Conservation (phyloP, 2,113 vertebrate species). For the Burhinus oedicnemus region DNA sequence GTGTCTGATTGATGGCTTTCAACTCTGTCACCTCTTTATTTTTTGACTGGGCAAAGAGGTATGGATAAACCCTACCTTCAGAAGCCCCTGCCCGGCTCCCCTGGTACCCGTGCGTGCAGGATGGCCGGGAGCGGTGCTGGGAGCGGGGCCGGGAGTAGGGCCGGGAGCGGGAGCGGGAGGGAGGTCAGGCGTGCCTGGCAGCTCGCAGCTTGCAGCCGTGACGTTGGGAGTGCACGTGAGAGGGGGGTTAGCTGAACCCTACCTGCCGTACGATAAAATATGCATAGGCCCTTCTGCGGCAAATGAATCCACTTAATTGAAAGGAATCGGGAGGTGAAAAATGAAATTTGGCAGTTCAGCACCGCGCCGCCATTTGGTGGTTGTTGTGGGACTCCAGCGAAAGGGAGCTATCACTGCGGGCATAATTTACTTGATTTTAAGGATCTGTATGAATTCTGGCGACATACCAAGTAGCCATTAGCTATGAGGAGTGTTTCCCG, state of each 20-base stretch:
- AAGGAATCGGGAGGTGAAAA: constrained; percentile 41
- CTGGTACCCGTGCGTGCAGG: fast-evolving
- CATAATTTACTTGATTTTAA: constrained; percentile 39
- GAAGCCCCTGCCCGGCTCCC: not conserved
- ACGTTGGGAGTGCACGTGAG: too few relatives aligned
- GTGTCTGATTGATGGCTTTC: not conserved
- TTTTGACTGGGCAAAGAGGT: fast-evolving
- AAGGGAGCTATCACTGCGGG: constrained; percentile 13
- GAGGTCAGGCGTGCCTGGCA: too few relatives aligned
- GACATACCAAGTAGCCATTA: constrained; percentile 7
- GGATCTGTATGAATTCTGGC: constrained; percentile 31
- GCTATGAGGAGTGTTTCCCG: not conserved
- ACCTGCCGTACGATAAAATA: not conserved
- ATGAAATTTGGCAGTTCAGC: constrained; percentile 53
- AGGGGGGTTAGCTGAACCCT: not conserved
- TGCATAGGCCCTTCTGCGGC: not conserved
- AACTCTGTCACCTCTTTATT: too few relatives aligned
- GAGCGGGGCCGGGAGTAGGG: fast-evolving
- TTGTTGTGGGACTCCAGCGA: not conserved
- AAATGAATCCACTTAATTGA: not conserved
- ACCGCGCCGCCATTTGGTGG: not conserved
- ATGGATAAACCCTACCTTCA: fast-evolving
- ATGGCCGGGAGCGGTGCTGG: not conserved
- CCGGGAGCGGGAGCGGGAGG: fast-evolving
- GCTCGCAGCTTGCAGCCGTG: too few relatives aligned